These are phyloP conservation scores for Anthophora plumipes DNA, from an alignment of 2,888 invertebrate genomes.

Conservation along the genomic window DNA sequence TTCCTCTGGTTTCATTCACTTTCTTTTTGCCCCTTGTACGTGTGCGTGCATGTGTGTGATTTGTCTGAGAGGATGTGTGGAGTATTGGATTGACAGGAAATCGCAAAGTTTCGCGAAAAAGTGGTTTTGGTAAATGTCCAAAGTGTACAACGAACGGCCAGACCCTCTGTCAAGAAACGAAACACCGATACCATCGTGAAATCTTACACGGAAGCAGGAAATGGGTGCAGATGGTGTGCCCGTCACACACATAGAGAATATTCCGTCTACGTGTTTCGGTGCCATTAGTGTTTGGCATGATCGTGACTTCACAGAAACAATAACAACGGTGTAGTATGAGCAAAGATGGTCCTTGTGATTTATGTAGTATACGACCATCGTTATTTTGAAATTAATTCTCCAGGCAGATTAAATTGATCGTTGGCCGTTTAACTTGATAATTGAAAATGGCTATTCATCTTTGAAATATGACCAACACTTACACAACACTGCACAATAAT, in stretches of 20 bases:
- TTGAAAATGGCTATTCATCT: too few species aligned
- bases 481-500: too few species aligned
- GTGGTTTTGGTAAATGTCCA: slow-evolving; percentile 11
- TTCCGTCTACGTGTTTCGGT: neutral
- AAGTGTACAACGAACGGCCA: neutral
- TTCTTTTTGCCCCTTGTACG: neutral
- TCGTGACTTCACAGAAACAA: neutral
- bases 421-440: too few species aligned
- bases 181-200: slow-evolving; percentile 20
- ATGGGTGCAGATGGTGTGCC: slow-evolving; percentile 15
- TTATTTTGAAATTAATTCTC: too few species aligned
- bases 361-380: too few species aligned
- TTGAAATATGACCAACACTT: too few species aligned
- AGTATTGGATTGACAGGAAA: neutral
- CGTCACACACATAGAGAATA: slow-evolving; percentile 1
- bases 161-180: neutral
- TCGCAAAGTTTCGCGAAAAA: neutral
- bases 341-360: neutral
- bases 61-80: neutral
- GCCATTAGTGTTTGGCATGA: slow-evolving; percentile 7
- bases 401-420: too few species aligned
- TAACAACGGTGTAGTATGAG: neutral
- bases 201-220: slow-evolving; percentile 49
- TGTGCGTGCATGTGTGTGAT: neutral
- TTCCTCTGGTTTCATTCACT: neutral